Evolutionary conservation across 2,113 vertebrate genomes (phyloP).

Genomic region (Misgurnus anguillicaudatus): DNA sequence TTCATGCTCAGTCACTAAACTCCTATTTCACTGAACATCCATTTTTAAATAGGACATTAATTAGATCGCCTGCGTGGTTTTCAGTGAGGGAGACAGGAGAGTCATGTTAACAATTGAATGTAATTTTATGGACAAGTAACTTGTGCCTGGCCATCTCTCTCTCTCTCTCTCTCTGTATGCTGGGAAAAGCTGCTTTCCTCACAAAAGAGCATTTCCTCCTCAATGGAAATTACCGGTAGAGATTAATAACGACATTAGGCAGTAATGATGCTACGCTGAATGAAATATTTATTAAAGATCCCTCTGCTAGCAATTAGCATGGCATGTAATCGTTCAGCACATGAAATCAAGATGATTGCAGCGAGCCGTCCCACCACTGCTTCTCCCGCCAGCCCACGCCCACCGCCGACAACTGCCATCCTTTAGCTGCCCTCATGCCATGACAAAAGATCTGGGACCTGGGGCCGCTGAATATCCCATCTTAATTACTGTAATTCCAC

Average conservation of each 20-base stretch:
- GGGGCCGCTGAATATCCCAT: conserved; percentile 68
- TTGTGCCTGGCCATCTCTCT: conserved; percentile 35
- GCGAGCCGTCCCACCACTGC: conserved; percentile 57
- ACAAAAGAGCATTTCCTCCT: conserved; percentile 68
- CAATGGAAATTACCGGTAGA: conserved; percentile 77
- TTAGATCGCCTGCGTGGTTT: conserved; percentile 49
- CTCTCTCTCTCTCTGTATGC: conserved; percentile 44
- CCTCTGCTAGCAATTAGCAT: conserved; percentile 83
- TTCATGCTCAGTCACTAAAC: conserved; percentile 11
- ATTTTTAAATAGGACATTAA: conserved; percentile 48
- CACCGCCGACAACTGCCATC: conserved; percentile 37
- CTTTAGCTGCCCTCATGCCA: conserved; percentile 57
- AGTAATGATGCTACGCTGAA: conserved; percentile 79
- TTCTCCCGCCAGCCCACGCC: conserved; percentile 58
- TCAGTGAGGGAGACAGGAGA: conserved; percentile 46
- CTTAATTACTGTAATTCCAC: conserved; percentile 70
- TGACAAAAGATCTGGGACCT: conserved; percentile 69
- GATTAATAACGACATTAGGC: conserved; percentile 82
- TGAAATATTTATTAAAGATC: conserved; percentile 86
- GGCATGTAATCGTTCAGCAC: conserved; percentile 77
- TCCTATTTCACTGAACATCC: conserved; percentile 14
- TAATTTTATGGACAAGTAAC: conserved; percentile 60
- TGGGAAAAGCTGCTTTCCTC: conserved; percentile 60
- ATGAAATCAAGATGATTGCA: conserved; percentile 78
- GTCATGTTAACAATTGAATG: conserved; percentile 55